Percentiles rank a stretch among this genome's conserved stretches.
Evolutionary conservation across 2,113 vertebrate species (phyloP).

Genomic region (Chelonoidis abingdonii): DNA sequence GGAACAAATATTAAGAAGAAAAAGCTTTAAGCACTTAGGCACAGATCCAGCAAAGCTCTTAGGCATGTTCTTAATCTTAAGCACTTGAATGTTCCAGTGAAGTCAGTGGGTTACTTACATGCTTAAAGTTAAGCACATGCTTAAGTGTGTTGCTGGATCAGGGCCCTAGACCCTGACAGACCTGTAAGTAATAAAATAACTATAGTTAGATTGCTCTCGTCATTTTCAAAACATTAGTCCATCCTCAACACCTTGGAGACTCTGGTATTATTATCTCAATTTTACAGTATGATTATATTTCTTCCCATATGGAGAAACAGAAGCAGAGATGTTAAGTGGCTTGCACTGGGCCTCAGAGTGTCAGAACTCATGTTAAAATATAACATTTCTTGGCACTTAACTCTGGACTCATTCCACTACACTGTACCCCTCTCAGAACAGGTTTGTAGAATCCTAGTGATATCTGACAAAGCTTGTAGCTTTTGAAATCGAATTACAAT

Average conservation of each 20-base stretch:
- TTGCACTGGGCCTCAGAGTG: not conserved
- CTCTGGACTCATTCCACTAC: not conserved
- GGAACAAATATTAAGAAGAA: not conserved
- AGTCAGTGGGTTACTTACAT: not conserved
- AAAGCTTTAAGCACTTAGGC: not conserved
- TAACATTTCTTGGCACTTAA: not conserved
- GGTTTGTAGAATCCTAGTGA: slow-evolving; percentile 38
- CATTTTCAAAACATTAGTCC: not conserved
- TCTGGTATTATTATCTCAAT: not conserved
- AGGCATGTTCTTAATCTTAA: not conserved
- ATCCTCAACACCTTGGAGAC: not conserved
- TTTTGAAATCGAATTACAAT: slow-evolving; percentile 10
- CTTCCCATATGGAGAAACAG: not conserved
- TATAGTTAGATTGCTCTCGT: not conserved
- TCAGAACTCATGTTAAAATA: slow-evolving; percentile 33
- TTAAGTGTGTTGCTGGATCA: not conserved
- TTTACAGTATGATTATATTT: slow-evolving; percentile 21
- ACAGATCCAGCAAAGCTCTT: not conserved
- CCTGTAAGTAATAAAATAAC: not conserved
- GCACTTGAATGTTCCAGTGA: not conserved
- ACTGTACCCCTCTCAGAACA: not conserved
- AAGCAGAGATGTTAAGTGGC: not conserved
- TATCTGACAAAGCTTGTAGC: not conserved
- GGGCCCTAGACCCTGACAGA: not conserved
- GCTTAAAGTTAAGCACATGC: not conserved